Evolutionary conservation across 2,797 vertebrate species (phyloP).

Genomic region (Sebastes flavidus): DNA sequence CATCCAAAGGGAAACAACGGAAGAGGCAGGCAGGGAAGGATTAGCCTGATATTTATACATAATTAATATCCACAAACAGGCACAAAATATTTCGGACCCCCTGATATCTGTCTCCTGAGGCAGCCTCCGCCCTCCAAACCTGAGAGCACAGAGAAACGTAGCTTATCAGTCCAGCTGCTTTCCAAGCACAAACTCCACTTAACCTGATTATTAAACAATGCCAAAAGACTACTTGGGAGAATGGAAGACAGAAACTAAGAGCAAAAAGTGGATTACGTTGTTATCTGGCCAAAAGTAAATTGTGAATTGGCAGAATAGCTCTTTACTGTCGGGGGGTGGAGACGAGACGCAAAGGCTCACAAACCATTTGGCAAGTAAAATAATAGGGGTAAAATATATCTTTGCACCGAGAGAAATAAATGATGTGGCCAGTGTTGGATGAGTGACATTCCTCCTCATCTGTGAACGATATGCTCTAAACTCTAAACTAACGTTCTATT

Average conservation of each 20-base stretch:
- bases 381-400: not conserved
- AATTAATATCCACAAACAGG: not conserved
- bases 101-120: not conserved
- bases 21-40: not conserved
- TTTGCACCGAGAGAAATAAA: not conserved
- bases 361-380: constrained; percentile 9
- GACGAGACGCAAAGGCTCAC: not conserved
- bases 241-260: not conserved
- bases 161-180: not conserved
- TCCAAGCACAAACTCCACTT: constrained; percentile 14
- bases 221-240: constrained; percentile 17
- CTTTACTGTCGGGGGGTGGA: not conserved
- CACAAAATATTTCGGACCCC: not conserved
- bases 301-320: not conserved
- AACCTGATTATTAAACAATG: constrained; percentile 15
- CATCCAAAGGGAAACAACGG: not conserved
- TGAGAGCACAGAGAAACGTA: not conserved
- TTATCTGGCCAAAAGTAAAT: not conserved
- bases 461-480: not conserved
- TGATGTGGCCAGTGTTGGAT: not conserved
- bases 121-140: not conserved
- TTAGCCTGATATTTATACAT: not conserved
- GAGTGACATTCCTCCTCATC: not conserved
- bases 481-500: not conserved
- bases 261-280: constrained; percentile 2